phyloP scores from a whole-genome alignment of 2,113 vertebrate genomes.

The Erythrocercus mccallii region DNA sequence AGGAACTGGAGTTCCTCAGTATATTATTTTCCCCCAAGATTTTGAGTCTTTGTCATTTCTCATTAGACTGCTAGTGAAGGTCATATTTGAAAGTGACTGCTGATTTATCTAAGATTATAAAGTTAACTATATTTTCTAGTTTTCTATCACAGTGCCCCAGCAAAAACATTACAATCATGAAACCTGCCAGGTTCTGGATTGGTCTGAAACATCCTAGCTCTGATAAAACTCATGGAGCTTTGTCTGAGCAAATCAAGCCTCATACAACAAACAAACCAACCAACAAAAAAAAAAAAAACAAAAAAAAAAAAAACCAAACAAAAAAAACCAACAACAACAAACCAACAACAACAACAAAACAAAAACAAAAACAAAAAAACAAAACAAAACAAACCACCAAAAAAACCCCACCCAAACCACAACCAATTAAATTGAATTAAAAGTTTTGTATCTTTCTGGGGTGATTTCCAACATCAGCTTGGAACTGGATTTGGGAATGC shows the following conservation, averaged over 20 bases:
- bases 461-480: neutral
- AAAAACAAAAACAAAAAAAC: too few relatives aligned
- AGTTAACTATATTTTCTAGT: neutral
- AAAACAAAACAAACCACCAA: too few relatives aligned
- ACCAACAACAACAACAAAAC: too few relatives aligned
- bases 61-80: neutral
- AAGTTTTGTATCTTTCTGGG: neutral
- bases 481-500: neutral
- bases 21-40: neutral
- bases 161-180: neutral
- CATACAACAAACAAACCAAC: neutral
- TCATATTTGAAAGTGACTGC: neutral
- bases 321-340: too few relatives aligned
- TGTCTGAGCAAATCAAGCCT: neutral
- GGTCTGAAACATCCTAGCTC: neutral
- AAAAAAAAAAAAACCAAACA: too few relatives aligned
- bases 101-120: neutral
- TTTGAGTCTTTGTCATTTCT: neutral
- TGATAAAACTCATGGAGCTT: neutral
- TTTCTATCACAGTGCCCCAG: neutral
- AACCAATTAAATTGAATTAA: neutral
- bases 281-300: too few relatives aligned
- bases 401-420: neutral
- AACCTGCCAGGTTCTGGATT: neutral
- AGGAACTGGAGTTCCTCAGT: neutral